phyloP scores from a whole-genome alignment of 2,113 vertebrate genomes.

The Tetrao urogallus region DNA sequence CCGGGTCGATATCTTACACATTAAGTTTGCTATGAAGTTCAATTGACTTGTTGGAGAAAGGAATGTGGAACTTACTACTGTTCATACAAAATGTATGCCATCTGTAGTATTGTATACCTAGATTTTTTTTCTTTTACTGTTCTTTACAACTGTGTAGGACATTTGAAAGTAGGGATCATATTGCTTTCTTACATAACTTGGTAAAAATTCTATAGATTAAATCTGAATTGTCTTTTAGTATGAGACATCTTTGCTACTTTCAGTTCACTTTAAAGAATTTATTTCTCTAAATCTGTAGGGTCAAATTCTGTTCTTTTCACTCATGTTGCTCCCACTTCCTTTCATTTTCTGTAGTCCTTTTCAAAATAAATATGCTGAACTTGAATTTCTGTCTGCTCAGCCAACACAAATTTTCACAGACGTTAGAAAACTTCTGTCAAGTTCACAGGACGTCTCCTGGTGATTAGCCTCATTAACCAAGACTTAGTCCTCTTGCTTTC shows the following conservation, averaged over 20 bases:
- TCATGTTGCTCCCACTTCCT: background rate
- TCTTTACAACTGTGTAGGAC: background rate
- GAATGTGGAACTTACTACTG: background rate
- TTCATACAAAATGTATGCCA: background rate
- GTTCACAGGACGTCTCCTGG: background rate
- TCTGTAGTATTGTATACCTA: background rate
- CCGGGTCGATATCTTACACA: background rate
- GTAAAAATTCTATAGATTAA: background rate
- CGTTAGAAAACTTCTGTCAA: constrained; percentile 7
- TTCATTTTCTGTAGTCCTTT: constrained; percentile 17
- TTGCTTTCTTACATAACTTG: background rate
- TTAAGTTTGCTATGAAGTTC: background rate
- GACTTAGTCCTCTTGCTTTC: background rate
- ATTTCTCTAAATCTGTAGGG: background rate
- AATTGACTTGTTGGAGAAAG: background rate
- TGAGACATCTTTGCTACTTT: background rate
- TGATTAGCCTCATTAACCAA: background rate
- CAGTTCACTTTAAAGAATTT: background rate
- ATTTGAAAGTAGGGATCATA: background rate
- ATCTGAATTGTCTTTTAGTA: background rate
- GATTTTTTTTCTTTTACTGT: background rate
- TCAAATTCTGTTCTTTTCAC: background rate
- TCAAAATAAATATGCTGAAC: constrained; percentile 46
- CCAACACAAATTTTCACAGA: constrained; percentile 50
- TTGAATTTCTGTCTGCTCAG: background rate